Evolutionary conservation across 2,797 vertebrate genomes (phyloP), one percentile per base, ranked within the genome.

Genomic region (Ptychobarbus kaznakovi): DNA sequence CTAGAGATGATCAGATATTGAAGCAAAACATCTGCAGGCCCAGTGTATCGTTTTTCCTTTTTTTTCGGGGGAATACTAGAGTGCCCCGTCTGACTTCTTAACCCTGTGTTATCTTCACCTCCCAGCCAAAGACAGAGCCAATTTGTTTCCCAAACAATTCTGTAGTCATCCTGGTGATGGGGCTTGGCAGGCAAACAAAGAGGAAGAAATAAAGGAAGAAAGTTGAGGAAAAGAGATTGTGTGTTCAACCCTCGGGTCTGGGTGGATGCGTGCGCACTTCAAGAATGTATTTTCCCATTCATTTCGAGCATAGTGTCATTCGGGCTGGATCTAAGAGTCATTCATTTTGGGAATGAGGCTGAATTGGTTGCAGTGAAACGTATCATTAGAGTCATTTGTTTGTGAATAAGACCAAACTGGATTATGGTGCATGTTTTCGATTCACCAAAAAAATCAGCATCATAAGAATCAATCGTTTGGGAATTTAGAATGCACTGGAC

Each of bases 1-100:
- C 68, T 82, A 66, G 76, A 90, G 82, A 88, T 83, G 87, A 87
- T 87, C 86, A 72, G 88, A 88, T 85, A 87, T 58, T 78, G 69
- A 85, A 86, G 81, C 83, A 63, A 81, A 82, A 82, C 80, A 65
- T 82, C 81, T 74, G 73, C 68, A 81, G 65, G 51, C 15, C 72
- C 25, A 20, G 86, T 63, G 56, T 87, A 77, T 83, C 66, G 32
- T 63, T 84, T 84, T 84, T 15, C 25, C 53, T 58, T 22, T 40
- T 51, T 42, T 81, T 80, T 82, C 2, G 6, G 16, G 20, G 46
- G 46, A 81, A 70, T 72, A 53, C 51, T 76, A 65, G 72, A 87
- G 66, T 61, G 76, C 72, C 49, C 79, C 12, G 68, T 80, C 70
- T 84, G 84, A 82, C 80, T 87, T 73, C 86, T 76, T 73, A 70